These are phyloP conservation scores for Danio choprae DNA, from an alignment of 2,797 vertebrate species.

Conservation along the genomic window DNA sequence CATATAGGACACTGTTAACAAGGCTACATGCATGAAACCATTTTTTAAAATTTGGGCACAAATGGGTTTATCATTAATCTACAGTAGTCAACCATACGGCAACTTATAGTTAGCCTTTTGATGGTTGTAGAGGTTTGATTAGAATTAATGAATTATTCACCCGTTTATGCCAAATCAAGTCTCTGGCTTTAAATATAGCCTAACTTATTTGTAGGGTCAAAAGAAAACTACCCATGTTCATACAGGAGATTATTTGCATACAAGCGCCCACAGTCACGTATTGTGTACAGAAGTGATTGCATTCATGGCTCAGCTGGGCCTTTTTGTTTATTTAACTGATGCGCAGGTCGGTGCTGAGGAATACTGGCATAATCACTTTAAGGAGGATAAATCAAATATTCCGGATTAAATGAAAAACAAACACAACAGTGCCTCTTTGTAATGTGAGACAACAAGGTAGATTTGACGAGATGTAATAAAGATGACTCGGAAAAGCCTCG, in stretches of 20 bases:
- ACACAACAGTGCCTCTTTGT: conserved; percentile 68
- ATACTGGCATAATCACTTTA: conserved; percentile 68
- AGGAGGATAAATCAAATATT: conserved; percentile 73
- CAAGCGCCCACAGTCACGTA: neutral
- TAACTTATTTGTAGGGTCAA: conserved; percentile 15
- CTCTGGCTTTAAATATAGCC: neutral
- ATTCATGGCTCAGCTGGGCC: conserved; percentile 42
- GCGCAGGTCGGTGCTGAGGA: conserved; percentile 59
- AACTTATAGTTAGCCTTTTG: neutral
- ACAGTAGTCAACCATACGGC: neutral
- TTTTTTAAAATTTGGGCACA: too few relatives aligned
- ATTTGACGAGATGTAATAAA: conserved; percentile 63
- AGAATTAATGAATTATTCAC: neutral
- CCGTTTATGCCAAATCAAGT: neutral
- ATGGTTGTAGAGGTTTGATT: neutral
- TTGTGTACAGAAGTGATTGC: conserved; percentile 23
- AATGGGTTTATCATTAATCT: too few relatives aligned
- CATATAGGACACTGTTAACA: too few relatives aligned
- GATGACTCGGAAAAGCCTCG: conserved; percentile 46
- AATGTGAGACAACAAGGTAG: conserved; percentile 70
- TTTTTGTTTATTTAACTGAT: conserved; percentile 59
- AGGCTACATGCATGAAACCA: too few relatives aligned
- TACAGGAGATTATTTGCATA: conserved; percentile 15
- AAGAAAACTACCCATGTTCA: neutral
- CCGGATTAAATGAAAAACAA: conserved; percentile 75